Conservation (phyloP, 2,113 vertebrate species). For the Hemiprocne comata region DNA sequence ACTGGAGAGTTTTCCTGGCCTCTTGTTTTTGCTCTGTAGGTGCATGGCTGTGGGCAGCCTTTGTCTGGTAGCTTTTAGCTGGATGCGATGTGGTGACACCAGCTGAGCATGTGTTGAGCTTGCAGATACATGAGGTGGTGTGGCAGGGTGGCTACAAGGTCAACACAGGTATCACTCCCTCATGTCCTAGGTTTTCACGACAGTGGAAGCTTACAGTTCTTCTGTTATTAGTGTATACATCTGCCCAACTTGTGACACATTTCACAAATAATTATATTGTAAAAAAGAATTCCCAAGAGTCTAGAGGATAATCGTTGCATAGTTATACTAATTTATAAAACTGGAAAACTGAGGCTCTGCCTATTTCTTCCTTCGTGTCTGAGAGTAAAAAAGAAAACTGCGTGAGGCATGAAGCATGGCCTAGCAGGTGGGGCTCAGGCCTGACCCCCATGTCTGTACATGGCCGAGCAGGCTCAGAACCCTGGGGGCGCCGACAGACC, state of each 20-base stretch:
- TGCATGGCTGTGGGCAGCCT: fast-evolving
- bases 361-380: not conserved
- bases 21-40: not conserved
- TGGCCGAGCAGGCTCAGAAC: fast-evolving
- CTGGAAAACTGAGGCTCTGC: not conserved
- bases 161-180: not conserved
- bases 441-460: fast-evolving
- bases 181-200: fast-evolving
- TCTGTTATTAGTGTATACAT: too few relatives aligned
- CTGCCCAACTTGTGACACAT: not conserved
- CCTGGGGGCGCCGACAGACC: fast-evolving
- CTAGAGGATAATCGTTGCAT: fast-evolving
- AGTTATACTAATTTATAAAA: not conserved
- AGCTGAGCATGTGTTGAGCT: fast-evolving
- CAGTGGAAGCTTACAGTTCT: too few relatives aligned
- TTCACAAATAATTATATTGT: not conserved
- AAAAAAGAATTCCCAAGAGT: not conserved
- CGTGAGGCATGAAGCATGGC: fast-evolving
- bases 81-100: fast-evolving
- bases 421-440: not conserved
- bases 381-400: fast-evolving
- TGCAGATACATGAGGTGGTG: too few relatives aligned
- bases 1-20: fast-evolving
- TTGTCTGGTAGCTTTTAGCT: not conserved
- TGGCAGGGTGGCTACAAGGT: too few relatives aligned